Evolutionary conservation across 2,888 invertebrate genomes (phyloP).

Genomic region (Melitaea athalia): DNA sequence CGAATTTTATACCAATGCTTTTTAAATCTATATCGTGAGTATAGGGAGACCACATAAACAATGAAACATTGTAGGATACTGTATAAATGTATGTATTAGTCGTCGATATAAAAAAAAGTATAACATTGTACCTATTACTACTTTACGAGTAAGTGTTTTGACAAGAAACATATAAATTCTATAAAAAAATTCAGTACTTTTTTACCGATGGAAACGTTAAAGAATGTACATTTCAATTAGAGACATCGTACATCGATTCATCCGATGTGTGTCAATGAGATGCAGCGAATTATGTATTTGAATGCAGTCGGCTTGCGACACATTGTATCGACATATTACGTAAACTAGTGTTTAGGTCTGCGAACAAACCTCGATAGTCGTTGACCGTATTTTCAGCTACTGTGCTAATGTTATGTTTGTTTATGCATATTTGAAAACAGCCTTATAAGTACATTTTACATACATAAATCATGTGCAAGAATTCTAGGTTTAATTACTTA

Average conservation of each 20-base stretch:
- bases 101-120: too few species aligned
- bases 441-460: background rate
- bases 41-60: too few species aligned
- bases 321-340: constrained; percentile 20
- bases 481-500: background rate
- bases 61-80: too few species aligned
- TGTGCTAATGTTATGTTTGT: background rate
- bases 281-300: constrained; percentile 26
- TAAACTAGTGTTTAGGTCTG: constrained; percentile 15
- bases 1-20: too few species aligned
- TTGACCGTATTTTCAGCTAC: constrained; percentile 15
- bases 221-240: constrained; percentile 10
- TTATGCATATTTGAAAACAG: background rate
- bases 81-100: too few species aligned
- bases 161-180: too few species aligned
- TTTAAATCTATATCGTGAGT: too few species aligned
- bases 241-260: constrained; percentile 1
- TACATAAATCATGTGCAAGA: background rate
- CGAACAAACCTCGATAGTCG: constrained; percentile 15
- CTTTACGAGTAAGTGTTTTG: too few species aligned
- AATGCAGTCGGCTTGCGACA: constrained; percentile 22
- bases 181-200: background rate
- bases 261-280: constrained; percentile 31
- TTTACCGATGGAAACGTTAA: background rate
- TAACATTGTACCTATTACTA: too few species aligned